Base-by-base conservation (phyloP, 1,140 invertebrate genomes). In the Sinella curviseta region DNA sequence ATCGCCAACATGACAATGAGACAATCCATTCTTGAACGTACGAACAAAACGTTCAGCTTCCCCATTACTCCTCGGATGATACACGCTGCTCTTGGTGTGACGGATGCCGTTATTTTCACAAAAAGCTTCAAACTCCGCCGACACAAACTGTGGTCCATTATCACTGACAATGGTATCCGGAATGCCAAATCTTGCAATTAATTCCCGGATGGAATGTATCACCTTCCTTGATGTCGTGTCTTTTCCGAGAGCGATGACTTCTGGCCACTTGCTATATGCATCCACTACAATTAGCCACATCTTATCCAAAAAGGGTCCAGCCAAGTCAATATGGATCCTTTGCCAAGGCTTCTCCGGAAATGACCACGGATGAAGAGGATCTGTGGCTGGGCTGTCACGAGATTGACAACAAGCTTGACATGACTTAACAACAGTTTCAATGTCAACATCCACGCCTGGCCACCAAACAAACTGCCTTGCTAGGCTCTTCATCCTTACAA, bases 221-320 rank as follows among this genome's bases (percentile, higher is more conserved):
- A 82, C 70, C 2, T 74, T 48, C 0, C 33, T 24, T 34, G 78
- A 77, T 16, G 75, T 77, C 17, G 79, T 82, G 54, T 54, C 74
- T 24, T 34, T 70, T 77, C 24, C 48, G 36, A 84, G 35, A 28
- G 48, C 36, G n/a, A 74, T 60, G 20, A 88, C 84, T 77, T 89
- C 86, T 24, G 84, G 81, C 88, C 87, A 90, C 81, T 89, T 89
- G 8, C 86, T 86, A 80, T 85, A 85, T 0, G 87, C 85, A 78
- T 90, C 88, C 0, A 89, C 85, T 0, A 90, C 60, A 0, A 89
- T 82, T 0, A 90, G 78, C 48, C 87, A 86, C 80, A 84, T 82
- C 17, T 78, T 83, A 12, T 83, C 85, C n/a, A 83, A 77, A 20
- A 88, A 85, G 3, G 87, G 86, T 24, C 87, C 87, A 26, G 85